Percentiles rank a stretch among this genome's conserved stretches.
Evolutionary conservation across 2,888 invertebrate species (phyloP).

Genomic region (Bellardia bayeri): DNA sequence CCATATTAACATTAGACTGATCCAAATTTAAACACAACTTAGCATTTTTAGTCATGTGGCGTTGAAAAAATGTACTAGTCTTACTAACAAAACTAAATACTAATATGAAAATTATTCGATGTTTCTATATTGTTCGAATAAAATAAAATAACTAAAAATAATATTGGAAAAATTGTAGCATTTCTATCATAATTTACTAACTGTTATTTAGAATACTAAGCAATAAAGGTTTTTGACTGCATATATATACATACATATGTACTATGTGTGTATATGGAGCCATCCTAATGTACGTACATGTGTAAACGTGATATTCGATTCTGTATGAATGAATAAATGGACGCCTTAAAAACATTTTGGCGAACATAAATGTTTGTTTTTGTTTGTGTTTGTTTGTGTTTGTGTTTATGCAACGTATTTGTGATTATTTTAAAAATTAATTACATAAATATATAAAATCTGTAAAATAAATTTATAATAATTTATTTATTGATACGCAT

Average conservation of each 20-base stretch:
- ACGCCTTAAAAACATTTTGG: conserved; percentile 6
- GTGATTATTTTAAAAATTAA: conserved; percentile 83
- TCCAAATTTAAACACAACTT: not conserved
- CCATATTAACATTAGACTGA: conserved; percentile 1
- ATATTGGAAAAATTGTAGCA: too few species aligned
- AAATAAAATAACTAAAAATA: too few species aligned
- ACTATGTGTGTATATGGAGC: too few species aligned
- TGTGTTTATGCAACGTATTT: conserved; percentile 78
- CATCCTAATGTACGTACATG: too few species aligned
- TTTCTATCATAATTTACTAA: too few species aligned
- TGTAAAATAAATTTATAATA: conserved; percentile 83
- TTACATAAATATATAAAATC: conserved; percentile 82
- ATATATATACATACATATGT: too few species aligned
- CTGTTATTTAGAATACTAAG: too few species aligned
- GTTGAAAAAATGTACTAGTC: not conserved
- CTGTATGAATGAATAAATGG: conserved; percentile 40
- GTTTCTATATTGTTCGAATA: too few species aligned
- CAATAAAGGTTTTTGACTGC: too few species aligned
- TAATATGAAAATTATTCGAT: too few species aligned
- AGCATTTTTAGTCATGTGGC: not conserved
- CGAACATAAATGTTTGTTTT: conserved; percentile 38
- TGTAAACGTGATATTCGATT: conserved; percentile 19
- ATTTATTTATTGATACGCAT: conserved; percentile 82
- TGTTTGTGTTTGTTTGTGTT: conserved; percentile 34
- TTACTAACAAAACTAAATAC: not conserved